A percentile compares a stretch with the other conserved stretches of the same genome.
phyloP scores from a whole-genome alignment of 2,113 vertebrate genomes.

The Bos indicus region DNA sequence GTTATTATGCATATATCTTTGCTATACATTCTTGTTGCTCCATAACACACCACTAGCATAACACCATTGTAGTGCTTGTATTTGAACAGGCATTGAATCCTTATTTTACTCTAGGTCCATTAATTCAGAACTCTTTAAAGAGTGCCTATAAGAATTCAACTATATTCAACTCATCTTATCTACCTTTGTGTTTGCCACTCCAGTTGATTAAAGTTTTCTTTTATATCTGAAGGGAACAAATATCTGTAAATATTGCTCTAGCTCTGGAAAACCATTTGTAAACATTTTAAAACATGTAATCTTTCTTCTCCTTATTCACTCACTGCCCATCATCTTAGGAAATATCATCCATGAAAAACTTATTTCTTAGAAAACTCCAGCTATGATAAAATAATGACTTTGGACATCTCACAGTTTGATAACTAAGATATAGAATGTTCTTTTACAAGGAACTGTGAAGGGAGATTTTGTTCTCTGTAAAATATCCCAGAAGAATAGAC shows the following conservation, averaged over 20 bases:
- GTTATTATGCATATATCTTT: background rate
- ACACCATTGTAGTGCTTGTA: background rate
- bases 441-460: background rate
- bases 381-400: conserved; percentile 28
- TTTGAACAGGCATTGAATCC: background rate
- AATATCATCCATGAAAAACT: background rate
- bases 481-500: background rate
- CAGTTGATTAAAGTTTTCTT: conserved; percentile 23
- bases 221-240: background rate
- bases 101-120: background rate
- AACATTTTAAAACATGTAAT: background rate
- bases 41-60: background rate
- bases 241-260: background rate
- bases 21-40: background rate
- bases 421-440: background rate
- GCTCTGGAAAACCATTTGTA: background rate
- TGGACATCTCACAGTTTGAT: background rate
- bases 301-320: background rate
- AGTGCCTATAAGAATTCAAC: background rate
- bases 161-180: background rate
- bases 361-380: conserved; percentile 10
- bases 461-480: background rate
- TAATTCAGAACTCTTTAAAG: conserved; percentile 28
- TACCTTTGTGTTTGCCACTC: background rate
- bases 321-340: background rate